These are phyloP conservation scores for Trypoxylon attenuatum DNA, from an alignment of 2,888 invertebrate genomes.

Conservation along the genomic window DNA sequence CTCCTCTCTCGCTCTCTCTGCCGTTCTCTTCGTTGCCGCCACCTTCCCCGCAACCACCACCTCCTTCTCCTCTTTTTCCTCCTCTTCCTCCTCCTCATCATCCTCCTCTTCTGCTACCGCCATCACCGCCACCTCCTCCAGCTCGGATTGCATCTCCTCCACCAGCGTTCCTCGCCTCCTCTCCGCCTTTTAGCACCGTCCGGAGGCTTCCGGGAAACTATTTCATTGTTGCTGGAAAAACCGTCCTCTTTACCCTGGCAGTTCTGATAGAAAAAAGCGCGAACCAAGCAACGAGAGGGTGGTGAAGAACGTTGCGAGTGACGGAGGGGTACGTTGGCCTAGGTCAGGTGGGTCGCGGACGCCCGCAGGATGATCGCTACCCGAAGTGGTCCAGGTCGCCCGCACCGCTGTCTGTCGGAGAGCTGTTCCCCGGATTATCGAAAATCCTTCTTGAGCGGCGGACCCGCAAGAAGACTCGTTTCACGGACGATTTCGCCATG, in stretches of 20 bases:
- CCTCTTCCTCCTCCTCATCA: slow-evolving; percentile 1
- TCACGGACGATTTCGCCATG: slow-evolving; percentile 49
- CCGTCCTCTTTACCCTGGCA: slow-evolving; percentile 16
- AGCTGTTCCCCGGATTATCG: slow-evolving; percentile 31
- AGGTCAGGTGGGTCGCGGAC: slow-evolving; percentile 9
- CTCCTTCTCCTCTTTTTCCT: not conserved
- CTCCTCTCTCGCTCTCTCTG: slow-evolving; percentile 17
- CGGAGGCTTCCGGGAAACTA: slow-evolving; percentile 46
- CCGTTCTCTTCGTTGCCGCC: not conserved
- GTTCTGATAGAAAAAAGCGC: no score
- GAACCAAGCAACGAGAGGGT: not conserved
- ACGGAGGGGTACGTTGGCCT: slow-evolving; percentile 11
- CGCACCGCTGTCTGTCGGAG: not conserved
- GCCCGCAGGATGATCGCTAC: no score
- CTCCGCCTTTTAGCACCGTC: not conserved
- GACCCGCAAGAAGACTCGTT: slow-evolving; percentile 39
- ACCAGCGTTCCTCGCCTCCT: not conserved
- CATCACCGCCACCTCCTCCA: slow-evolving; percentile 1
- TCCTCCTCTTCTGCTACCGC: slow-evolving; percentile 6
- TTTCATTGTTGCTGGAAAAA: slow-evolving; percentile 51
- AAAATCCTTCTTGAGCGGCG: slow-evolving; percentile 30
- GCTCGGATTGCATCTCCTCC: slow-evolving; percentile 3
- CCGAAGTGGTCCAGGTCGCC: not conserved
- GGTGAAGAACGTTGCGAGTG: not conserved
- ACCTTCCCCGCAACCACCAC: not conserved